phyloP scores from a whole-genome alignment of 1,140 invertebrate species.

The Carposina sasakii region DNA sequence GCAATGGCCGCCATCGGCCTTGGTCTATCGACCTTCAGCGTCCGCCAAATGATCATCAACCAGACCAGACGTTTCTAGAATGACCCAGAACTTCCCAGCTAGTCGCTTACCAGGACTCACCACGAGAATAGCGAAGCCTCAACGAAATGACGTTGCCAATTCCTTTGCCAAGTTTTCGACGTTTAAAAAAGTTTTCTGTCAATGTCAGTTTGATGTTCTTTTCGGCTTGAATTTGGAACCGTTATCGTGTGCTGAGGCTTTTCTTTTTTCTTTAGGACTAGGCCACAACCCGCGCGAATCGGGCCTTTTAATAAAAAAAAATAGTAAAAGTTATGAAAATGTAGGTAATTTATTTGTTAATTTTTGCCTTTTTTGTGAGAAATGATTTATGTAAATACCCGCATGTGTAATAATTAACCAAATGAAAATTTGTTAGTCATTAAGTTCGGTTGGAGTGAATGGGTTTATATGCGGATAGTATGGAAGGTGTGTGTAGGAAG shows the following conservation, averaged over 20 bases:
- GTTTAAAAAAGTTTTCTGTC: background rate
- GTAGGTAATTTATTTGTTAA: slow-evolving; percentile 23
- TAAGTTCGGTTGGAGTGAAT: slow-evolving; percentile 10
- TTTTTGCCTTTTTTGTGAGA: slow-evolving; percentile 15
- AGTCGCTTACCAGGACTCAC: slow-evolving; percentile 27
- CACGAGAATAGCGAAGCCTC: slow-evolving; percentile 18
- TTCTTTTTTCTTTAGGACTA: too few relatives aligned
- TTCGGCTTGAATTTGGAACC: background rate
- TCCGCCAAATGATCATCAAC: slow-evolving; percentile 74
- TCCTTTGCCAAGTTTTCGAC: background rate
- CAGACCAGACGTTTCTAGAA: slow-evolving; percentile 45
- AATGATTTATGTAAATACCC: too few relatives aligned
- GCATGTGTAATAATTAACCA: too few relatives aligned
- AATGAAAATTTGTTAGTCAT: too few relatives aligned
- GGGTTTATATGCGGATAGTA: slow-evolving; percentile 29
- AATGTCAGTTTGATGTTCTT: background rate
- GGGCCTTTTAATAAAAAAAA: background rate
- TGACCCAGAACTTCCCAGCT: background rate
- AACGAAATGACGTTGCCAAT: slow-evolving; percentile 1
- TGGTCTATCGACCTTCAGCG: slow-evolving; percentile 75
- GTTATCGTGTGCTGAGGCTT: too few relatives aligned
- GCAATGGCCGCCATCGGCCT: slow-evolving; percentile 73
- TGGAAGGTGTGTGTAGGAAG: slow-evolving; percentile 27
- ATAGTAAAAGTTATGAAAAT: slow-evolving; percentile 11
- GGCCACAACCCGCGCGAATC: too few relatives aligned